Evolutionary conservation across 2,797 vertebrate genomes (phyloP).

Genomic region (Lithobates sylvaticus): DNA sequence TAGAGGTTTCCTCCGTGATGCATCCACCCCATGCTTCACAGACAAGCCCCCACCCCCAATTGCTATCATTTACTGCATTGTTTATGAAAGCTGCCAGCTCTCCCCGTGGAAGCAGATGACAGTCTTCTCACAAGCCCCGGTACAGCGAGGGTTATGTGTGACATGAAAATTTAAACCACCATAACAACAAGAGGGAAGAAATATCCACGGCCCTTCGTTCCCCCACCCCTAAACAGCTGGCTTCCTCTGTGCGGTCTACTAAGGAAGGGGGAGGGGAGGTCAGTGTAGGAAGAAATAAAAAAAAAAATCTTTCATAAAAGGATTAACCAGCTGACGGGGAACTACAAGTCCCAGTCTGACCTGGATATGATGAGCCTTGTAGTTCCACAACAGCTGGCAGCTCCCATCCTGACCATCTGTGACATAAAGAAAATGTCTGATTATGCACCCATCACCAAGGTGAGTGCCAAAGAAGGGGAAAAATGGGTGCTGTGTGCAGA

Average conservation of each 20-base stretch:
- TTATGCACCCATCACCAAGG: not conserved
- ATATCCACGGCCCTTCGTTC: conserved; percentile 54
- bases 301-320: too few species aligned
- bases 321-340: too few species aligned
- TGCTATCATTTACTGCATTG: conserved; percentile 21
- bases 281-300: not conserved
- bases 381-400: too few species aligned
- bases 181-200: conserved; percentile 41
- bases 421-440: not conserved
- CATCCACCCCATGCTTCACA: not conserved
- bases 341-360: too few species aligned
- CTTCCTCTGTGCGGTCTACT: conserved; percentile 32
- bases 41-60: not conserved
- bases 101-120: not conserved
- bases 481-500: too few species aligned
- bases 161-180: not conserved
- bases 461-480: not conserved
- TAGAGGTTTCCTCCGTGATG: not conserved
- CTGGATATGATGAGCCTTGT: too few species aligned
- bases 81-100: not conserved
- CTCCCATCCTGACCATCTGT: not conserved
- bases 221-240: conserved; percentile 61
- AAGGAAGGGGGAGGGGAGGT: not conserved
- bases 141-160: not conserved
- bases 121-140: not conserved